These are phyloP conservation scores for Oncorhynchus mykiss DNA, from an alignment of 2,113 vertebrate species.

Conservation along the genomic window DNA sequence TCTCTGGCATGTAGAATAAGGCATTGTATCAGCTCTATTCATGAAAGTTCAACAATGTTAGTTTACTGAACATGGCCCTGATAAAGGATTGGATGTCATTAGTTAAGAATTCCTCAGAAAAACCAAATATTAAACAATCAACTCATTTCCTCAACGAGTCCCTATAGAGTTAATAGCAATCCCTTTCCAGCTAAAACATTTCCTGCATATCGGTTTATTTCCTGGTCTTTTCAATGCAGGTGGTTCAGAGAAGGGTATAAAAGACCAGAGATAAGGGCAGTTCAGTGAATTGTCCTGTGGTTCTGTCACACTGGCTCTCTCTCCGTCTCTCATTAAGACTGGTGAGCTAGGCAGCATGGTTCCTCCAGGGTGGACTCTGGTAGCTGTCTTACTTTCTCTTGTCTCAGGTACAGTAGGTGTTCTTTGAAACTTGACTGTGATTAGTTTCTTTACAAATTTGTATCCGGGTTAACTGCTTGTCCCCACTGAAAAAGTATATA, in stretches of 20 bases:
- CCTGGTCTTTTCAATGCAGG: slow-evolving; percentile 46
- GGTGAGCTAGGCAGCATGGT: slow-evolving; percentile 37
- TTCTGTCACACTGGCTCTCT: background rate
- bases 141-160: background rate
- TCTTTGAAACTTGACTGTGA: background rate
- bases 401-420: slow-evolving; percentile 45
- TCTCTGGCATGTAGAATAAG: too few species aligned
- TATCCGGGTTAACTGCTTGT: too few species aligned
- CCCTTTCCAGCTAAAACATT: background rate
- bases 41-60: too few species aligned
- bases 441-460: background rate
- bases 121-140: slow-evolving; percentile 39
- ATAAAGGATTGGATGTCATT: too few species aligned
- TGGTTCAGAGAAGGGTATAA: slow-evolving; percentile 24
- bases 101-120: too few species aligned
- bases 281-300: too few species aligned
- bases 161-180: background rate
- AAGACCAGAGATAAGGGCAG: slow-evolving; percentile 8
- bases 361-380: slow-evolving; percentile 19
- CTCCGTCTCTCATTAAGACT: background rate
- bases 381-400: slow-evolving; percentile 20
- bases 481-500: too few species aligned
- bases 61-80: too few species aligned
- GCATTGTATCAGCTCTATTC: too few species aligned
- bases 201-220: slow-evolving; percentile 32